Percentiles rank a stretch among this genome's conserved stretches.
Conservation (phyloP, 2,888 invertebrate genomes). For the Dusona sp. region DNA sequence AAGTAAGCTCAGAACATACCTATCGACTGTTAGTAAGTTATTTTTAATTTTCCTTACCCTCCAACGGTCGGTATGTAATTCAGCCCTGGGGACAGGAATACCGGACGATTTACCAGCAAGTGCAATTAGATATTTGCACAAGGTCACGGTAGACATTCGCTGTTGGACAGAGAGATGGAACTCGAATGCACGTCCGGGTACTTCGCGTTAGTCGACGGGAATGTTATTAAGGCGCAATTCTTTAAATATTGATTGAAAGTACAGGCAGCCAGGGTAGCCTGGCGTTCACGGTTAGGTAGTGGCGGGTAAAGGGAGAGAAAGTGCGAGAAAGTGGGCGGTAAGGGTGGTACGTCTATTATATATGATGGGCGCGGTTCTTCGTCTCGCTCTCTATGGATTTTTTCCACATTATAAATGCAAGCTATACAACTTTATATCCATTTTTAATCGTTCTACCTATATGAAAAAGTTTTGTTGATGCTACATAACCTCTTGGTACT, state of each 20-base stretch:
- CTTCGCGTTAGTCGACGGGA: slow-evolving; percentile 75
- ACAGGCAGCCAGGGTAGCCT: slow-evolving; percentile 69
- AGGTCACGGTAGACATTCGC: slow-evolving; percentile 31
- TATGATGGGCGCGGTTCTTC: slow-evolving; percentile 83
- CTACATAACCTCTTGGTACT: slow-evolving; percentile 19
- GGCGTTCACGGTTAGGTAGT: slow-evolving; percentile 68
- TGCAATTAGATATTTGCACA: neutral
- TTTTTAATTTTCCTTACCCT: neutral
- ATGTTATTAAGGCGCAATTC: slow-evolving; percentile 84
- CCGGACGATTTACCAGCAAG: neutral
- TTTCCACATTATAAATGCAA: slow-evolving; percentile 81
- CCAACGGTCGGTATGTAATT: neutral
- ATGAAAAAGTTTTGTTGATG: slow-evolving; percentile 48
- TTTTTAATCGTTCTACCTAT: slow-evolving; percentile 74
- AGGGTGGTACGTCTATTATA: slow-evolving; percentile 82
- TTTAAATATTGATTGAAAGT: slow-evolving; percentile 84
- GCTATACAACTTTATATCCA: slow-evolving; percentile 73
- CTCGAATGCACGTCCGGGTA: slow-evolving; percentile 68
- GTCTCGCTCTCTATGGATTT: slow-evolving; percentile 82
- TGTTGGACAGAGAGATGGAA: slow-evolving; percentile 53
- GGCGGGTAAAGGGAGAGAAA: slow-evolving; percentile 75
- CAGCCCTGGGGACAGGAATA: neutral
- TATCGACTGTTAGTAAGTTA: neutral
- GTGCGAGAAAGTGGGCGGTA: slow-evolving; percentile 76
- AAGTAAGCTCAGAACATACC: neutral